Percentiles rank a stretch among this genome's conserved stretches.
Conservation (phyloP, 1,140 invertebrate species). For the Micrasema longulum region DNA sequence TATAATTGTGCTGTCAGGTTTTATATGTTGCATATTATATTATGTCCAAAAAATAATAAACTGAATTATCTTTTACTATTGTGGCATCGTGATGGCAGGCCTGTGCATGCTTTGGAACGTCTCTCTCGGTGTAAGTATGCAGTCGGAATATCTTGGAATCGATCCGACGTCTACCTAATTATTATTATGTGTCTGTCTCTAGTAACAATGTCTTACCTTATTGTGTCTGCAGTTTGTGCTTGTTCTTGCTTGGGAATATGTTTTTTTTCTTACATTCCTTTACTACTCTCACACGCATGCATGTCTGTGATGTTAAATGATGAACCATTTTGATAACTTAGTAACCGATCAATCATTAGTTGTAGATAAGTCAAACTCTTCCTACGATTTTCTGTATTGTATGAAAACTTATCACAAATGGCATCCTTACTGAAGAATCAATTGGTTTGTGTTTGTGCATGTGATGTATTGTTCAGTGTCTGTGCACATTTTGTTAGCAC, state of each 20-base stretch:
- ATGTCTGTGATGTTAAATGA: too few species aligned
- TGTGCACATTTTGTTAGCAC: too few species aligned
- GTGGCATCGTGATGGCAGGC: constrained; percentile 68
- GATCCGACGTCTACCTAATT: constrained; percentile 33
- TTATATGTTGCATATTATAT: not conserved
- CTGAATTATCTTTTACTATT: constrained; percentile 33
- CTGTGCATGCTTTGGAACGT: constrained; percentile 87
- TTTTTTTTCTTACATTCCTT: too few species aligned
- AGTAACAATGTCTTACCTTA: not conserved
- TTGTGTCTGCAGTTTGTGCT: not conserved
- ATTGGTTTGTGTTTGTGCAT: too few species aligned
- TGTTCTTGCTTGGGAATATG: constrained; percentile 20
- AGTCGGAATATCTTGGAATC: constrained; percentile 10
- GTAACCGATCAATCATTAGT: not conserved
- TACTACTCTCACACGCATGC: too few species aligned
- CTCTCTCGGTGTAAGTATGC: constrained; percentile 88
- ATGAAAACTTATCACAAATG: too few species aligned
- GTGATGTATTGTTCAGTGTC: too few species aligned
- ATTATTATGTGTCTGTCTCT: not conserved
- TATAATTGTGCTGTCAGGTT: not conserved
- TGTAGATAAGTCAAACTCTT: too few species aligned
- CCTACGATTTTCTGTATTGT: too few species aligned
- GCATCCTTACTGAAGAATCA: too few species aligned
- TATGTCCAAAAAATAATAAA: constrained; percentile 18
- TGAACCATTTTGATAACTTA: not conserved